Evolutionary conservation across 2,888 invertebrate species (phyloP).

Genomic region (Netelia virgata): DNA sequence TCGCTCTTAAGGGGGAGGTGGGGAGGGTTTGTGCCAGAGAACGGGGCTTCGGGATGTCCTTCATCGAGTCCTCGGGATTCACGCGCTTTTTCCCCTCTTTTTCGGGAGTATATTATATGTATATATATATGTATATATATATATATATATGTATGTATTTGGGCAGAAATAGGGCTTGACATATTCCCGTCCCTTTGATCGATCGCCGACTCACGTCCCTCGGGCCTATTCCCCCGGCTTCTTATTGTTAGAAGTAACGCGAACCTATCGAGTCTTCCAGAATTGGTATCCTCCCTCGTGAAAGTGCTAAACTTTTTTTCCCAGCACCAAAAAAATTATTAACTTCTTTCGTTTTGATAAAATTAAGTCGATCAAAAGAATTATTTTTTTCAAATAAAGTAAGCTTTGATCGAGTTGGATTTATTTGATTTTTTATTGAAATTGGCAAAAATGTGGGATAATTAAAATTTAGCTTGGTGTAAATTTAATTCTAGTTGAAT

Average conservation of each 20-base stretch:
- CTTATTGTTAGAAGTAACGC: constrained; percentile 63
- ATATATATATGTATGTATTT: constrained; percentile 21
- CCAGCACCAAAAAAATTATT: too few relatives aligned
- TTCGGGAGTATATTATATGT: not conserved
- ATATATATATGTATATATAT: not conserved
- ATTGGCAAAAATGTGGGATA: too few relatives aligned
- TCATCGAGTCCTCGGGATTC: constrained; percentile 37
- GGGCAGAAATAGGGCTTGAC: constrained; percentile 56
- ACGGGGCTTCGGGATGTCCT: constrained; percentile 50
- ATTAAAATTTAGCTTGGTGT: too few relatives aligned
- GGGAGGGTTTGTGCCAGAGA: constrained; percentile 49
- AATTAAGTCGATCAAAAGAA: too few relatives aligned
- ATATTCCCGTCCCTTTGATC: constrained; percentile 74
- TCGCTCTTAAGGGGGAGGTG: constrained; percentile 60
- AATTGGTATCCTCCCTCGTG: too few relatives aligned
- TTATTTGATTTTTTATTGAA: too few relatives aligned
- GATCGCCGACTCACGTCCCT: constrained; percentile 74
- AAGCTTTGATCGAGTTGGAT: too few relatives aligned
- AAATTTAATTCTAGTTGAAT: too few relatives aligned
- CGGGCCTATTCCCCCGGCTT: constrained; percentile 68
- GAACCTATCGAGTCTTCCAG: constrained; percentile 15
- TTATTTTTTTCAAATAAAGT: not conserved
- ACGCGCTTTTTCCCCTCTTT: constrained; percentile 8
- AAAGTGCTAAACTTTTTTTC: too few relatives aligned
- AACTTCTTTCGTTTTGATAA: too few relatives aligned